Evolutionary conservation across 2,113 vertebrate genomes (phyloP).

Genomic region (Syngnathoides biaculeatus): DNA sequence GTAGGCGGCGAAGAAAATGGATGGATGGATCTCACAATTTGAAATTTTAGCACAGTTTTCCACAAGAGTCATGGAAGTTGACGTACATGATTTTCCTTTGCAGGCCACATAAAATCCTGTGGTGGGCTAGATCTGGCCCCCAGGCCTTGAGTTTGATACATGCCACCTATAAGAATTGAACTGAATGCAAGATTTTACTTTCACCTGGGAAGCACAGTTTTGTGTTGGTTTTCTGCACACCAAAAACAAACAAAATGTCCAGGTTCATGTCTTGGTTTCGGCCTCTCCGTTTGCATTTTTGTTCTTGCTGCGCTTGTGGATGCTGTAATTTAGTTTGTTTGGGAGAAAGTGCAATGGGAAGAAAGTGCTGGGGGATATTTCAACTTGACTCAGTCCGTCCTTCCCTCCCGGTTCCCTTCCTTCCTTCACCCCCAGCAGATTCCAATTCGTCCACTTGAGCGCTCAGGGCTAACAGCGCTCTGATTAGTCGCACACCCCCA

Average conservation of each 20-base stretch:
- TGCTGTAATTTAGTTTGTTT: background rate
- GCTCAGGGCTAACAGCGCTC: constrained; percentile 85
- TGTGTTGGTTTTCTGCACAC: background rate
- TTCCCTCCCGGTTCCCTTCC: constrained; percentile 27
- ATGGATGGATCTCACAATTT: no score
- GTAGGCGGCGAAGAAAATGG: no score
- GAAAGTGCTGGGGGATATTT: constrained; percentile 33
- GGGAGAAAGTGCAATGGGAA: constrained; percentile 33
- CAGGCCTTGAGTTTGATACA: no score
- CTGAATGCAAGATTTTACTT: background rate
- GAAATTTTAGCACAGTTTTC: no score
- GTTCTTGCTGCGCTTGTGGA: background rate
- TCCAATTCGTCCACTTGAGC: constrained; percentile 97
- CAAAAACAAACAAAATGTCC: background rate
- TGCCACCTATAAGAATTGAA: background rate
- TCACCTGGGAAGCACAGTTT: background rate
- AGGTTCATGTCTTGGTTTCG: background rate
- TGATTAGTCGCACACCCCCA: constrained; percentile 90
- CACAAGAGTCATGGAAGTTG: no score
- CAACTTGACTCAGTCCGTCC: constrained; percentile 16
- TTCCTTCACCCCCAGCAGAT: constrained; percentile 63
- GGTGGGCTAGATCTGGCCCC: no score
- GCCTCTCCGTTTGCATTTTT: background rate
- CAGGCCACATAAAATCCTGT: no score
- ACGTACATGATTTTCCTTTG: no score